These are phyloP conservation scores for Lagocephalus sceleratus DNA, from an alignment of 2,797 vertebrate genomes.

Conservation along the genomic window DNA sequence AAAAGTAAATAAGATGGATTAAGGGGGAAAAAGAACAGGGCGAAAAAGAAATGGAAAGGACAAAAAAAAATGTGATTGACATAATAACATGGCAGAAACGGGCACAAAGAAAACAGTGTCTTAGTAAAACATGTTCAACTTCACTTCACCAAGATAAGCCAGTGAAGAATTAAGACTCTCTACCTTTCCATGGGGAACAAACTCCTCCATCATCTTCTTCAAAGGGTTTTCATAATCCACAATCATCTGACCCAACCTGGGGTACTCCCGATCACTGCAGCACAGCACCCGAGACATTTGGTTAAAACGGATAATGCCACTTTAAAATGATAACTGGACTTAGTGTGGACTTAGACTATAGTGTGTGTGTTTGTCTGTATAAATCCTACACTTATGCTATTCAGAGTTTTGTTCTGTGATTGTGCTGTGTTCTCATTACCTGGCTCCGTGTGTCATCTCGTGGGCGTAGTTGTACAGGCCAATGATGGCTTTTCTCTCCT, in stretches of 20 bases:
- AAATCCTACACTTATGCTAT: background rate
- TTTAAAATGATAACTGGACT: no score
- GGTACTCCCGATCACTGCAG: constrained; percentile 92
- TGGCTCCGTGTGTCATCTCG: constrained; percentile 97
- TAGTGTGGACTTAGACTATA: no score
- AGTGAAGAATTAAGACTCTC: no score
- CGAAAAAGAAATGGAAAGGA: background rate
- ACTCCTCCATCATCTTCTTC: constrained; percentile 99
- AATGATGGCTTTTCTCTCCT: constrained; percentile 97
- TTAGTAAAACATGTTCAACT: background rate
- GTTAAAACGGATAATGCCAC: no score
- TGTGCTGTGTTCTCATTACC: constrained; percentile 69
- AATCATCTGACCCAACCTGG: constrained; percentile 97
- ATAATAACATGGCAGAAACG: no score
- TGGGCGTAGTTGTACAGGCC: constrained; percentile 98
- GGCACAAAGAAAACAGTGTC: background rate
- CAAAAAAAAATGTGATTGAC: no score
- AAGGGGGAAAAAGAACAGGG: background rate
- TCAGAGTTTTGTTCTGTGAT: no score
- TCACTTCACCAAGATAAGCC: background rate
- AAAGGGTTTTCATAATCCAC: constrained; percentile 98
- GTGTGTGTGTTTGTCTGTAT: background rate
- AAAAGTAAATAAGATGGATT: background rate
- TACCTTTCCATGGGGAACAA: constrained; percentile 98
- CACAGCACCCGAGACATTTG: background rate